Conservation (phyloP, 2,113 vertebrate species). For the Tetrao urogallus region DNA sequence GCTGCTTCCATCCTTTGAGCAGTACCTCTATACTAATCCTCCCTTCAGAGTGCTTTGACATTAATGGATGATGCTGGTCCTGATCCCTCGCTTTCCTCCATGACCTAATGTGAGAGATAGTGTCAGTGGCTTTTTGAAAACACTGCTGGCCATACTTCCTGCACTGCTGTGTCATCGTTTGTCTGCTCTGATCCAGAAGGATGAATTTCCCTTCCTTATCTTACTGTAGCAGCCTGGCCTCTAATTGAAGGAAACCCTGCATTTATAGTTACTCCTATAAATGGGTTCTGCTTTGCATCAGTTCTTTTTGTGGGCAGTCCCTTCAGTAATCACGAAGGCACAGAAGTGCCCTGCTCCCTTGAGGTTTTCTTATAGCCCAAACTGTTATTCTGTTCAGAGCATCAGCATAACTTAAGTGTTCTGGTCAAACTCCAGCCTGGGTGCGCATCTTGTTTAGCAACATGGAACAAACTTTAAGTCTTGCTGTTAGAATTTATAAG, state of each 20-base stretch:
- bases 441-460: neutral
- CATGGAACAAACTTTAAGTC: neutral
- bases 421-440: neutral
- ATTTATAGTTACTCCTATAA: slow-evolving; percentile 64
- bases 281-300: slow-evolving; percentile 31
- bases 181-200: slow-evolving; percentile 15
- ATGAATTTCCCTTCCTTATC: slow-evolving; percentile 55
- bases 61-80: neutral
- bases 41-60: slow-evolving; percentile 6
- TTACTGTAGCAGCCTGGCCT: slow-evolving; percentile 31
- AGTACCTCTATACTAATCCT: neutral
- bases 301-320: slow-evolving; percentile 48
- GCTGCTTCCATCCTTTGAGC: neutral
- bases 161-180: slow-evolving; percentile 50
- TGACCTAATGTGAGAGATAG: neutral
- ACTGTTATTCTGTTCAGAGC: neutral
- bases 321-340: slow-evolving; percentile 46
- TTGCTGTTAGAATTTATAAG: neutral
- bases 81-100: slow-evolving; percentile 2
- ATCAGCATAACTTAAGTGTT: neutral
- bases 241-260: slow-evolving; percentile 45
- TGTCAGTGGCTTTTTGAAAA: slow-evolving; percentile 24
- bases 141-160: neutral
- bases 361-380: slow-evolving; percentile 23
- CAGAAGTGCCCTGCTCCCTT: neutral